Conservation (phyloP, 2,888 invertebrate species). For the Acleris cristana region DNA sequence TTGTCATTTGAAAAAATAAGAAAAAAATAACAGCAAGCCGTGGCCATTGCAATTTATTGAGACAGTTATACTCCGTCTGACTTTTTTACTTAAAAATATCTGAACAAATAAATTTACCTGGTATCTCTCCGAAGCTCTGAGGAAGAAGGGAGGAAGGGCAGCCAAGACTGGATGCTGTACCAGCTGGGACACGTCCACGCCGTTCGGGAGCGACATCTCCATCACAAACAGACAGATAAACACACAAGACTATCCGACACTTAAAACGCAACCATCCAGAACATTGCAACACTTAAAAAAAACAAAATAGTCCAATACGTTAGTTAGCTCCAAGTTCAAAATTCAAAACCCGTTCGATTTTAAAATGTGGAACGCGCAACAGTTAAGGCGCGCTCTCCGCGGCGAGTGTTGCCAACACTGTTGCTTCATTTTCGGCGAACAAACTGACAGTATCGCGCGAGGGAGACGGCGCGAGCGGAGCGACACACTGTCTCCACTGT, state of each 20-base stretch:
- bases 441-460: conserved; percentile 66
- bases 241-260: conserved; percentile 42
- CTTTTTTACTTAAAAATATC: neutral
- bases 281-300: conserved; percentile 40
- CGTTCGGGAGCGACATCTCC: conserved; percentile 92
- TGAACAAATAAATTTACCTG: conserved; percentile 79
- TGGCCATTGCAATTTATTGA: too few species aligned
- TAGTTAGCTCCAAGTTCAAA: conserved; percentile 38
- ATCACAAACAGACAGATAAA: conserved; percentile 49
- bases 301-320: conserved; percentile 26
- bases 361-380: conserved; percentile 48
- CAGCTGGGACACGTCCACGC: conserved; percentile 93
- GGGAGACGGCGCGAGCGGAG: conserved; percentile 65
- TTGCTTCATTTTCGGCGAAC: conserved; percentile 73
- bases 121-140: conserved; percentile 95
- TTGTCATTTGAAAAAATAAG: too few species aligned
- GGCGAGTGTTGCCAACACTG: conserved; percentile 73
- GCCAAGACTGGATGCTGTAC: conserved; percentile 94
- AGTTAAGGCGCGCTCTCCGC: conserved; percentile 61
- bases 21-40: too few species aligned
- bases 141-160: conserved; percentile 93
- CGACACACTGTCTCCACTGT: conserved; percentile 76
- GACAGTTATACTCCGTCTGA: too few species aligned
- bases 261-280: conserved; percentile 41
- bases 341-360: conserved; percentile 33